phyloP scores from a whole-genome alignment of 2,888 invertebrate species.

The Metopia argyrocephala region DNA sequence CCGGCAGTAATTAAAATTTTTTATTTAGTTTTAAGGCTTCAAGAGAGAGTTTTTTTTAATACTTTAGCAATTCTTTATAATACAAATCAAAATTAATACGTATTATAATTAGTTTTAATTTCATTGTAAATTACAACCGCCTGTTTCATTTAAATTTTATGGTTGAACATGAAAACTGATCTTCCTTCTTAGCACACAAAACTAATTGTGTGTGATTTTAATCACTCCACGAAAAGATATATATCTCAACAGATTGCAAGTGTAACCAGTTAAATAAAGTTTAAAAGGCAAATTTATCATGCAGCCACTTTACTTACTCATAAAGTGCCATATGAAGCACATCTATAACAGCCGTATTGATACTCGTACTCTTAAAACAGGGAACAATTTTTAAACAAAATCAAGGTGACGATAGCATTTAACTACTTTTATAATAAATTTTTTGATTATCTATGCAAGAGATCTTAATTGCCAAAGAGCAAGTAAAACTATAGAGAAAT shows the following conservation, averaged over 20 bases:
- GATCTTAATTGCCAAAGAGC: slow-evolving; percentile 50
- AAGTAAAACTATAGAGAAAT: slow-evolving; percentile 35
- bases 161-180: not conserved
- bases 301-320: slow-evolving; percentile 34
- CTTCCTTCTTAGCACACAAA: not conserved
- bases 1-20: not conserved
- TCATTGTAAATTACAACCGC: not conserved
- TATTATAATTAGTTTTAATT: not conserved
- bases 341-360: slow-evolving; percentile 37
- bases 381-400: not conserved
- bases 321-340: slow-evolving; percentile 54
- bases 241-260: slow-evolving; percentile 17
- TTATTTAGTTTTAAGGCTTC: too few relatives aligned
- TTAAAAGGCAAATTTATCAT: slow-evolving; percentile 31
- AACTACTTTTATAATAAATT: slow-evolving; percentile 21
- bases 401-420: slow-evolving; percentile 37
- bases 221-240: slow-evolving; percentile 19
- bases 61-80: slow-evolving; percentile 6
- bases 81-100: not conserved
- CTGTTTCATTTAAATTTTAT: not conserved
- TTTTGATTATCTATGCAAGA: slow-evolving; percentile 56
- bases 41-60: too few relatives aligned
- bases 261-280: slow-evolving; percentile 30
- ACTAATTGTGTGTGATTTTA: slow-evolving; percentile 11
- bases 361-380: not conserved